Evolutionary conservation across 2,888 invertebrate genomes (phyloP).

Genomic region (Steinernema hermaphroditum): DNA sequence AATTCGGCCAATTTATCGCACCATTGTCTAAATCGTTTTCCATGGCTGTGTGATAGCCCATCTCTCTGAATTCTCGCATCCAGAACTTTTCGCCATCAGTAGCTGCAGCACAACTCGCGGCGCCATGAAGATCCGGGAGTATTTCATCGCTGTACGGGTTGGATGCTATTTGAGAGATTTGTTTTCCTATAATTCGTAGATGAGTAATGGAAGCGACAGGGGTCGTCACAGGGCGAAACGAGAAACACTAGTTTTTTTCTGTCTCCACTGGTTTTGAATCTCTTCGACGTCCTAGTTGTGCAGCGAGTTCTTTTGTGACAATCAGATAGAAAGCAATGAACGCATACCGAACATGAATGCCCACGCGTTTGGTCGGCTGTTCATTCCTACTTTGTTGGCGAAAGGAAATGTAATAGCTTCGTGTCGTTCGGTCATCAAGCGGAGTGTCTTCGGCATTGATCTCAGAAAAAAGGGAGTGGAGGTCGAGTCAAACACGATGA

Average conservation of each 20-base stretch:
- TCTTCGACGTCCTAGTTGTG: too few species aligned
- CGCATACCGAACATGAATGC: too few species aligned
- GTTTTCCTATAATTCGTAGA: neutral
- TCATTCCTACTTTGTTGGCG: too few species aligned
- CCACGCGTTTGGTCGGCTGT: too few species aligned
- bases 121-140: neutral
- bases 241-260: too few species aligned
- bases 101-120: neutral
- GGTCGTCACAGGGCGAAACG: too few species aligned
- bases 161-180: neutral
- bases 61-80: neutral
- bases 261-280: too few species aligned
- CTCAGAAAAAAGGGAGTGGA: neutral
- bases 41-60: neutral
- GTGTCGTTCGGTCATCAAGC: neutral
- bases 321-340: too few species aligned
- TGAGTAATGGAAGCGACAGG: neutral
- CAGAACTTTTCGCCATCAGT: neutral
- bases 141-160: conserved; percentile 3
- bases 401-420: neutral
- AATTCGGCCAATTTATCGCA: conserved; percentile 23
- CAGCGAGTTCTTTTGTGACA: too few species aligned
- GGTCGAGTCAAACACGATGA: neutral
- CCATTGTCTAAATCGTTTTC: neutral
- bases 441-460: neutral